Evolutionary conservation across 2,888 invertebrate species (phyloP).

Genomic region (Hybos culiciformis): DNA sequence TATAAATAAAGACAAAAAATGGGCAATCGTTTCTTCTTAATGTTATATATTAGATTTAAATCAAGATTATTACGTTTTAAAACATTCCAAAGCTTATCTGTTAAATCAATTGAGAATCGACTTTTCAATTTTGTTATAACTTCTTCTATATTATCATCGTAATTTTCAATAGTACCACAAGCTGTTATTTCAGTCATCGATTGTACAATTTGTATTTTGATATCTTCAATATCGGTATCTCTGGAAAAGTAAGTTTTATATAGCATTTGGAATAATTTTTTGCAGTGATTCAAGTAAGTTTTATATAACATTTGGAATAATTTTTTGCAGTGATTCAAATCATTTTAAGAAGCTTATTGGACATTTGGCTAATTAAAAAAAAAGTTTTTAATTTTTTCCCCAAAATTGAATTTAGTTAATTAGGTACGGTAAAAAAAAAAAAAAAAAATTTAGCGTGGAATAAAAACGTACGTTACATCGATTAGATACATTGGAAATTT

Average conservation of each 20-base stretch:
- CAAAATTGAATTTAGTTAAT: too few relatives aligned
- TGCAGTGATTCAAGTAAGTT: too few relatives aligned
- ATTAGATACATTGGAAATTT: too few relatives aligned
- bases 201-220: constrained; percentile 25
- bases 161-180: constrained; percentile 17
- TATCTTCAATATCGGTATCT: constrained; percentile 25
- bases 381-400: too few relatives aligned
- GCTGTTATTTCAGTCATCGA: constrained; percentile 27
- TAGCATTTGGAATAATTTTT: too few relatives aligned
- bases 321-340: too few relatives aligned
- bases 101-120: constrained; percentile 25
- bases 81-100: constrained; percentile 32
- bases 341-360: too few relatives aligned
- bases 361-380: too few relatives aligned
- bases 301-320: too few relatives aligned
- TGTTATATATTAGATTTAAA: neutral
- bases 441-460: too few relatives aligned
- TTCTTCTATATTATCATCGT: constrained; percentile 23
- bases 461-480: too few relatives aligned
- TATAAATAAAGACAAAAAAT: neutral
- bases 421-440: too few relatives aligned
- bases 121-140: constrained; percentile 25
- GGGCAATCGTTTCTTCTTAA: neutral
- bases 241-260: constrained; percentile 14
- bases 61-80: constrained; percentile 23